These are phyloP conservation scores for Heliconius ismenius DNA, from an alignment of 2,888 invertebrate species.

Conservation along the genomic window DNA sequence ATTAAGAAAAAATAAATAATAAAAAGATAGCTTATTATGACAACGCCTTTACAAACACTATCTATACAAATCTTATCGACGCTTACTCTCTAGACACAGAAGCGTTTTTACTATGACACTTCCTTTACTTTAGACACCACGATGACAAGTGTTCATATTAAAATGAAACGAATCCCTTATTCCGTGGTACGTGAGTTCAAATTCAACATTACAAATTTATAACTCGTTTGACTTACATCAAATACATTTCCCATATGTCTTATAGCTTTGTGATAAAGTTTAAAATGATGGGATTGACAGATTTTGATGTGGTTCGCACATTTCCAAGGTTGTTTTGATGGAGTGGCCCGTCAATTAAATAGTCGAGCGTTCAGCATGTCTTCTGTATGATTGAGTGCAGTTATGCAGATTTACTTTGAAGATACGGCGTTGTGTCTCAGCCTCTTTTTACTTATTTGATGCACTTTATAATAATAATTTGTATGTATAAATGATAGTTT, in stretches of 20 bases:
- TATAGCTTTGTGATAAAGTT: conserved; percentile 53
- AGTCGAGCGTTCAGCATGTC: conserved; percentile 69
- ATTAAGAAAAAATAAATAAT: not conserved
- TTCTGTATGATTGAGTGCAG: conserved; percentile 75
- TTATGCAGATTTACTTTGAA: conserved; percentile 71
- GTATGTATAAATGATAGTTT: conserved; percentile 9
- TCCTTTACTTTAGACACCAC: conserved; percentile 60
- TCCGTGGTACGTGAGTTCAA: conserved; percentile 15
- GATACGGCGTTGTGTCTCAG: conserved; percentile 49
- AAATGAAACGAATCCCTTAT: conserved; percentile 19
- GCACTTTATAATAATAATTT: conserved; percentile 38
- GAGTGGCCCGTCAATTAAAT: conserved; percentile 79
- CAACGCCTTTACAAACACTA: conserved; percentile 47
- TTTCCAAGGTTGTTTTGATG: conserved; percentile 74
- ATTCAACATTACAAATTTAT: conserved; percentile 8
- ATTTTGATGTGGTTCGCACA: conserved; percentile 50
- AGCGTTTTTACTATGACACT: conserved; percentile 65
- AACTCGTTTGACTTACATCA: conserved; percentile 1
- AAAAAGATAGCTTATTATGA: conserved; percentile 8
- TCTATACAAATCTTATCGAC: conserved; percentile 52
- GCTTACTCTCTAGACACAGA: conserved; percentile 53
- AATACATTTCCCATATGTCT: conserved; percentile 47
- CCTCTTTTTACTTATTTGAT: conserved; percentile 42
- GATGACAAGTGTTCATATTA: conserved; percentile 63
- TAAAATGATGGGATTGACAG: conserved; percentile 48